Conservation (phyloP, 2,888 invertebrate species). For the Apodemia hepburni region DNA sequence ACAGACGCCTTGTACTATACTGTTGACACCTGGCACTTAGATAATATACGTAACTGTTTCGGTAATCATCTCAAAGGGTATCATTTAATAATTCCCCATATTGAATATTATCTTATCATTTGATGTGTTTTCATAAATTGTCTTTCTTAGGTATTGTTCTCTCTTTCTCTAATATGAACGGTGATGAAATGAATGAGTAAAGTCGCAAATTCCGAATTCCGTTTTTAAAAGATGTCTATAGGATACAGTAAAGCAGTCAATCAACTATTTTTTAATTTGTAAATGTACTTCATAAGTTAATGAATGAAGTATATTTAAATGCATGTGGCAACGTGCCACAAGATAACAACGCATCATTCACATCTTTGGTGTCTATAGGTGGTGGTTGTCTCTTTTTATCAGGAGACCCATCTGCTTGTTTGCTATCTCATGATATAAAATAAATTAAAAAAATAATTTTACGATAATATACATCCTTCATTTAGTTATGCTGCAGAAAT, state of each 20-base stretch:
- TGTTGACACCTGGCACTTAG: constrained; percentile 28
- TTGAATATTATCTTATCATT: not conserved
- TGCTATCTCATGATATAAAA: no score
- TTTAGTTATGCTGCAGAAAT: not conserved
- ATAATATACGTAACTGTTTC: constrained; percentile 20
- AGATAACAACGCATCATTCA: no score
- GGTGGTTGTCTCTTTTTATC: no score
- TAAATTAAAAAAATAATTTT: not conserved
- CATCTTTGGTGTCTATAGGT: no score
- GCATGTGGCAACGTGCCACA: no score
- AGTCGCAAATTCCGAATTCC: not conserved
- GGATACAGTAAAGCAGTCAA: no score
- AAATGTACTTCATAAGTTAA: no score
- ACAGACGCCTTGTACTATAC: constrained; percentile 37
- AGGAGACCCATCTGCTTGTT: no score
- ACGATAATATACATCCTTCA: not conserved
- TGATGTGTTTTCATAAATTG: not conserved
- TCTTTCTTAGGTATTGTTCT: not conserved
- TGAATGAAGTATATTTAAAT: no score
- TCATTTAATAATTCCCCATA: constrained; percentile 1
- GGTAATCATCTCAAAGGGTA: constrained; percentile 19
- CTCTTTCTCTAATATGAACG: not conserved
- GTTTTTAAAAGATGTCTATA: no score
- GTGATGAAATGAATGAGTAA: not conserved
- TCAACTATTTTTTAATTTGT: no score